Evolutionary conservation across 2,888 invertebrate species (phyloP), one percentile per base, ranked within the genome.

Genomic region (Aphidoletes aphidimyza): DNA sequence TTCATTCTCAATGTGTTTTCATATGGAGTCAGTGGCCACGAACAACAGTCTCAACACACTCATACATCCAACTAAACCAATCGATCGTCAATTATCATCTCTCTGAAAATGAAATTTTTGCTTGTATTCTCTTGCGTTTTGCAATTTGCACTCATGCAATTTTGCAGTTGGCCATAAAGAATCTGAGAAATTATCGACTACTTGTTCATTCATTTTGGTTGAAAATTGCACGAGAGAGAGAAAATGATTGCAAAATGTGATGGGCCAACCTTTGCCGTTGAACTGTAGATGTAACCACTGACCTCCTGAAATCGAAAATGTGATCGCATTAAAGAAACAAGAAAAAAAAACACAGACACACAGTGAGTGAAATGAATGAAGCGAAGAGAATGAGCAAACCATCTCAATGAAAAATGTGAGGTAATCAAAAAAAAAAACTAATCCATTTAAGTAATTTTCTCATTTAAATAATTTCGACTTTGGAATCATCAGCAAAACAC

Each of bases 191-290:
- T 1, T 54, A 26, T 3, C 22, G 3, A 54, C 54, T 54, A 22
- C 54, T 54, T n/a, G n/a, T 69, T 69, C 19, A 47, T 47, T 47
- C 69, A 69, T 30, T 69, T 69, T 69, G n/a, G 30, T 69, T n/a
- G 69, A 69, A 69, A 69, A 69, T 69, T 69, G 69, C 34, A n/a
- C n/a, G n/a, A n/a, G n/a, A n/a, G n/a, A n/a, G n/a, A 69, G 54
- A 54, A 54, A 54, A 54, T 22, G n/a, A 5, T 54, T 54, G 69
- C 30, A 69, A n/a, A n/a, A 69, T 69, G 30, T 54, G 54, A 54
- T 54, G 54, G 54, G 26, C 54, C 54, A 54, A 26, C 22, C 54
- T n/a, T 5, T 22, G 54, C n/a, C n/a, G n/a, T n/a, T n/a, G n/a
- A n/a, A n/a, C n/a, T n/a, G n/a, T n/a, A n/a, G n/a, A n/a, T n/a